Conservation (phyloP, 2,113 vertebrate genomes). For the Garra rufa region DNA sequence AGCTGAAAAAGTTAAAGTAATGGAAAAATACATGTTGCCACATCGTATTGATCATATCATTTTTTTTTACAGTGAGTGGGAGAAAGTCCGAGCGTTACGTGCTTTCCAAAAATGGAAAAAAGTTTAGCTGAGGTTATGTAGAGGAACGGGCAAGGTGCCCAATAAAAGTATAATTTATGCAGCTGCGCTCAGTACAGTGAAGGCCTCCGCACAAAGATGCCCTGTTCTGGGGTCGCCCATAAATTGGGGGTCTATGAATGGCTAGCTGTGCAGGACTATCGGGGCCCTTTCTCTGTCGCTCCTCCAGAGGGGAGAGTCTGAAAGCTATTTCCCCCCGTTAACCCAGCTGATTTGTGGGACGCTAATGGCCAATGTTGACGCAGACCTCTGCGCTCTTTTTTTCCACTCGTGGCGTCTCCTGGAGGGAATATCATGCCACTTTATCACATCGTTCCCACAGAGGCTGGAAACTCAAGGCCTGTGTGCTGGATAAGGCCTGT, state of each 20-base stretch:
- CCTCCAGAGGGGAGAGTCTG: slow-evolving; percentile 55
- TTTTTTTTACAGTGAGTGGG: not conserved
- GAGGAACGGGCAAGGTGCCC: slow-evolving; percentile 48
- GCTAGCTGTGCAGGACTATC: slow-evolving; percentile 51
- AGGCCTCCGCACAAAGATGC: slow-evolving; percentile 57
- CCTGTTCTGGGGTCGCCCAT: slow-evolving; percentile 56
- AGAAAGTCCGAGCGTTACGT: not conserved
- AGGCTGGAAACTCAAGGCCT: slow-evolving; percentile 33
- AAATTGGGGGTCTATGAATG: slow-evolving; percentile 59
- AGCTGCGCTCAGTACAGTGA: slow-evolving; percentile 52
- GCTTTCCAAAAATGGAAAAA: slow-evolving; percentile 35
- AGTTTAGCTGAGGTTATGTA: slow-evolving; percentile 24
- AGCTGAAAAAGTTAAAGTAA: no score
- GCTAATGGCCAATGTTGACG: slow-evolving; percentile 48
- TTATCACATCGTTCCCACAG: slow-evolving; percentile 57
- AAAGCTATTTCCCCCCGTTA: slow-evolving; percentile 54
- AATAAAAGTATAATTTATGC: slow-evolving; percentile 58
- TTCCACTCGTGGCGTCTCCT: slow-evolving; percentile 38
- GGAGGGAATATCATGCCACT: slow-evolving; percentile 43
- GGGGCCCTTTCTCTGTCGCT: slow-evolving; percentile 20
- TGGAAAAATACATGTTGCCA: not conserved
- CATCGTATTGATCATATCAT: not conserved
- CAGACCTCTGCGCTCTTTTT: slow-evolving; percentile 38
- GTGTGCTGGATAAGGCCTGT: not conserved
- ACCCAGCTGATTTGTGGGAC: slow-evolving; percentile 61